Evolutionary conservation across 2,113 vertebrate genomes (phyloP).

Genomic region (Hippocampus zosterae): DNA sequence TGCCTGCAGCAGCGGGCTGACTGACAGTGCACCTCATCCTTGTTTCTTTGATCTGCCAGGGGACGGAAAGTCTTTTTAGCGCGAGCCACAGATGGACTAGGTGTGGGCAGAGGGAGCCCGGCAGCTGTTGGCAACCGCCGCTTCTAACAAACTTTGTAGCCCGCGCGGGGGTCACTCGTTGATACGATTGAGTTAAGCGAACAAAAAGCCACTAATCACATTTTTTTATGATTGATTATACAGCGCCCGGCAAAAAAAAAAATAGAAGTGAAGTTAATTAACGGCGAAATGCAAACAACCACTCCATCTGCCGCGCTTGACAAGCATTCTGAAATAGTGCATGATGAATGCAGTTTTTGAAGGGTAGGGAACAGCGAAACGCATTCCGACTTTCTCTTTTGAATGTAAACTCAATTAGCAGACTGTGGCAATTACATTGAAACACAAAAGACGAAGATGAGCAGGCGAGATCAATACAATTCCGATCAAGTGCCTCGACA

Average conservation of each 20-base stretch:
- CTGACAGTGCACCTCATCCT: conserved; percentile 54
- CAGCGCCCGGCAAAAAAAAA: conserved; percentile 44
- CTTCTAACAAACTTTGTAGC: conserved; percentile 35
- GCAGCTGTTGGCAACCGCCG: conserved; percentile 50
- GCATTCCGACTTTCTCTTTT: conserved; percentile 2
- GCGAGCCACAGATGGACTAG: conserved; percentile 62
- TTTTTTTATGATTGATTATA: conserved; percentile 55
- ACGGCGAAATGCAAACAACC: conserved; percentile 34
- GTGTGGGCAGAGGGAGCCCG: conserved; percentile 47
- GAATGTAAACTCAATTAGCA: conserved; percentile 26
- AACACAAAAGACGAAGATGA: conserved; percentile 20
- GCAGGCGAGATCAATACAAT: conserved; percentile 27
- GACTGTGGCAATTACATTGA: conserved; percentile 13
- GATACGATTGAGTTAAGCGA: conserved; percentile 32
- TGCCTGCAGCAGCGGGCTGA: conserved; percentile 48
- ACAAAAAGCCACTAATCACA: conserved; percentile 53
- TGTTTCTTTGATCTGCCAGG: conserved; percentile 61
- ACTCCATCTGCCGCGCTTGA: conserved; percentile 43
- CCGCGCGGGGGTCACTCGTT: conserved; percentile 28
- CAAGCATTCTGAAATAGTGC: conserved; percentile 51
- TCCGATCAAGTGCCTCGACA: background rate
- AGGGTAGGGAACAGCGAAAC: conserved; percentile 27
- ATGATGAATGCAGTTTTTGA: conserved; percentile 47
- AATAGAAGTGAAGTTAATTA: conserved; percentile 40
- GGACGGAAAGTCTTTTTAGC: conserved; percentile 49